Conservation (phyloP, 2,888 invertebrate species). For the Nezara viridula region DNA sequence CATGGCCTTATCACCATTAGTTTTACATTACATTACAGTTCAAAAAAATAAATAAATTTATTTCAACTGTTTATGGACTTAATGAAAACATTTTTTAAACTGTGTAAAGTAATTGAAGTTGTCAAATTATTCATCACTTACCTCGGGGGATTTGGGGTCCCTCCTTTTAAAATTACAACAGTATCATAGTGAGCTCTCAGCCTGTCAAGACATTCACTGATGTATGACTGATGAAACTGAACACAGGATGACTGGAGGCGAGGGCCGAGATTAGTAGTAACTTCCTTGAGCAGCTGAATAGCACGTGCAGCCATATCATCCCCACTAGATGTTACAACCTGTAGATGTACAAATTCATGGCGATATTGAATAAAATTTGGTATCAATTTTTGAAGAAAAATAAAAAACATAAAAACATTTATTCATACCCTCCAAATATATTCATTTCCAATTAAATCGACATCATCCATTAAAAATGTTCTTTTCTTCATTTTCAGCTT, state of each 20-base stretch:
- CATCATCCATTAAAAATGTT: conserved; percentile 90
- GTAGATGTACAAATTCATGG: conserved; percentile 40
- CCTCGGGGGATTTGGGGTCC: conserved; percentile 63
- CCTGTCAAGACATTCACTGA: conserved; percentile 92
- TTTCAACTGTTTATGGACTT: too few relatives aligned
- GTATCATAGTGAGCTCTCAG: conserved; percentile 89
- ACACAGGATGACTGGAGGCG: conserved; percentile 82
- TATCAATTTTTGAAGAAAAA: background rate
- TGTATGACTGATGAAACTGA: conserved; percentile 92
- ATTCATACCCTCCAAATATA: conserved; percentile 90
- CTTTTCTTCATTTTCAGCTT: conserved; percentile 90
- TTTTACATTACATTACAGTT: too few relatives aligned
- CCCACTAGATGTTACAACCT: conserved; percentile 89
- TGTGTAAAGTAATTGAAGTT: background rate
- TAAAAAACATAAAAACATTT: background rate
- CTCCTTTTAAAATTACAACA: conserved; percentile 73
- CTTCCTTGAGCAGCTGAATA: conserved; percentile 91
- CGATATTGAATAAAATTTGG: background rate
- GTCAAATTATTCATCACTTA: background rate
- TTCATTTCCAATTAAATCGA: conserved; percentile 95
- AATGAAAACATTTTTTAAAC: background rate
- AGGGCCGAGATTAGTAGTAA: conserved; percentile 93
- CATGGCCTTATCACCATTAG: too few relatives aligned
- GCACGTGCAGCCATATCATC: conserved; percentile 95
- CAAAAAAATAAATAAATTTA: too few relatives aligned